Evolutionary conservation across 2,888 invertebrate genomes (phyloP), one percentile per base, ranked within the genome.

Genomic region (Formica aserva): DNA sequence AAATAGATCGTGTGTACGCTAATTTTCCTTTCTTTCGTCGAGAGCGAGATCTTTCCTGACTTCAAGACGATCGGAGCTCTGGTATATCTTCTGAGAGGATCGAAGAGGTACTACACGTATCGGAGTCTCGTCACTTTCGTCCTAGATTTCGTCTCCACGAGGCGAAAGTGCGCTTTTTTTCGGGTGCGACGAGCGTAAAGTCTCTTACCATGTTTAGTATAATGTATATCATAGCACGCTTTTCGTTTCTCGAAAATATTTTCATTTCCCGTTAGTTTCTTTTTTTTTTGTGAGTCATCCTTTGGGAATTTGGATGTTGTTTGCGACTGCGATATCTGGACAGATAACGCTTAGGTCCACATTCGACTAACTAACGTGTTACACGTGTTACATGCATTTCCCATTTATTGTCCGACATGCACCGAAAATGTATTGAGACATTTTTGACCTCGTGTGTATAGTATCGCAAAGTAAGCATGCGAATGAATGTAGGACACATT

Each of bases 1-100:
- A 90, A 89, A 91, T 88, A 86, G 81, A 89, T 66, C 71, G 84
- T 66, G 48, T n/a, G n/a, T 62, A 77, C 67, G 78, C 82, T 81
- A 88, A 85, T 89, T 89, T 84, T 74, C 74, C 75, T 82, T 74
- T 55, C 77, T 76, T 60, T 69, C 60, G 66, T 78, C 75, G 63
- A n/a, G 5, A 48, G n/a, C 48, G 11, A 41, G 60, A 35, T 45
- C 15, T 82, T 78, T 71, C 22, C 29, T 9, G 26, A 6, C n/a
- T 41, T 29, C 29, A n/a, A 15, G 52, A 15, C 35, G 35, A 22
- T 8, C 22, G 9, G 26, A 65, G 35, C 11, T 22, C 18, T 18
- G 71, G 35, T 57, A 5, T n/a, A 13, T 71, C 71, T 3, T 26
- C 26, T 11, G 6, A n/a, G 5, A 22, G 15, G 13, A 35, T 18